Evolutionary conservation across 2,888 invertebrate species (phyloP).

Genomic region (Alsophila aescularia): DNA sequence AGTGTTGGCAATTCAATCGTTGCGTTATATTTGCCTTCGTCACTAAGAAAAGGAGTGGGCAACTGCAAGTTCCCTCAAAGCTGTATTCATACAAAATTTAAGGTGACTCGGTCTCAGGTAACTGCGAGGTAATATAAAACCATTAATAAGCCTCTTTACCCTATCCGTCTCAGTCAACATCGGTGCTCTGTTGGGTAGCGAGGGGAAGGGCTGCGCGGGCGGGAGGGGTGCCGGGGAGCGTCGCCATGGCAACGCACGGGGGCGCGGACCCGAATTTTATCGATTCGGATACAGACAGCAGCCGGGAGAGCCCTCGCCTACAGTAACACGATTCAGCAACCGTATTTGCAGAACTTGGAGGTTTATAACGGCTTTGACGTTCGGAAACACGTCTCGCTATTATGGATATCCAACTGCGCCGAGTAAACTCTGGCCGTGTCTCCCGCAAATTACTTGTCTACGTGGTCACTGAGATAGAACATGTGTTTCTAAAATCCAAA

Average conservation of each 20-base stretch:
- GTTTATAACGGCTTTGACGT: constrained; percentile 79
- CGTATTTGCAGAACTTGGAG: constrained; percentile 79
- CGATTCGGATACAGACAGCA: constrained; percentile 83
- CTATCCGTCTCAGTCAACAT: constrained; percentile 84
- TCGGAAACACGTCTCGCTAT: constrained; percentile 65
- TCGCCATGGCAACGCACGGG: constrained; percentile 76
- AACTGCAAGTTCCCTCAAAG: constrained; percentile 14
- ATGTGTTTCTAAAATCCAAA: constrained; percentile 17
- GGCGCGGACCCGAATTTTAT: constrained; percentile 83
- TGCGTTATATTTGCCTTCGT: constrained; percentile 10
- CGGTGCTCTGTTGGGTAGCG: constrained; percentile 73
- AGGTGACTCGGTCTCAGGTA: constrained; percentile 46
- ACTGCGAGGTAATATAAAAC: constrained; percentile 77
- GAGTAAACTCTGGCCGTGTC: constrained; percentile 42
- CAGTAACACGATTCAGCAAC: constrained; percentile 79
- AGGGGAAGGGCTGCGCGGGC: constrained; percentile 50
- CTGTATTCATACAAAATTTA: constrained; percentile 29
- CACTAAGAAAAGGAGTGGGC: background rate
- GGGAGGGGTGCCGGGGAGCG: constrained; percentile 62
- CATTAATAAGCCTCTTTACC: constrained; percentile 85
- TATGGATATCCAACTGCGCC: constrained; percentile 53
- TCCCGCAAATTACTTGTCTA: constrained; percentile 52
- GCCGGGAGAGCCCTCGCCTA: constrained; percentile 75
- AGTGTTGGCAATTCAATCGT: constrained; percentile 1
- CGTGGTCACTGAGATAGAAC: constrained; percentile 43